phyloP scores from a whole-genome alignment of 2,888 invertebrate species.

The Lochmaea capreae region DNA sequence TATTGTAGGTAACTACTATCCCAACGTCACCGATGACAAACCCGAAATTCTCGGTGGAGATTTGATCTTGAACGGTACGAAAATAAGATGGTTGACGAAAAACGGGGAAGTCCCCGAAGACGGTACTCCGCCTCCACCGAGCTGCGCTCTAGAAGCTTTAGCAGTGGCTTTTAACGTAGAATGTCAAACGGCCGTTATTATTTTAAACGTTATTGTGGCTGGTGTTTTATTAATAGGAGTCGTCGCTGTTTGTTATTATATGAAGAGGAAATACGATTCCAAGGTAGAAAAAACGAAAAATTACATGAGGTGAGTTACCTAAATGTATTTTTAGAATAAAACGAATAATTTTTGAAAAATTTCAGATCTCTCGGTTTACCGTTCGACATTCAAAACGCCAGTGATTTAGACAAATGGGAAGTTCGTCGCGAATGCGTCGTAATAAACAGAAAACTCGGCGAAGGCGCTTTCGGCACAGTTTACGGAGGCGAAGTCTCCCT shows the following conservation, averaged over 20 bases:
- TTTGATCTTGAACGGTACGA: conserved; percentile 68
- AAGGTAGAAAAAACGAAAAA: conserved; percentile 75
- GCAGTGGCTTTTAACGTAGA: conserved; percentile 75
- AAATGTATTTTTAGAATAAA: background rate
- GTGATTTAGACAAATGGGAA: conserved; percentile 87
- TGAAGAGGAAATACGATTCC: conserved; percentile 77
- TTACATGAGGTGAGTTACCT: conserved; percentile 72
- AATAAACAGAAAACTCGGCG: conserved; percentile 85
- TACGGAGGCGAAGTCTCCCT: conserved; percentile 90
- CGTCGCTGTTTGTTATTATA: conserved; percentile 66
- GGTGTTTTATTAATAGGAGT: conserved; percentile 70
- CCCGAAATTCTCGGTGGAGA: conserved; percentile 68
- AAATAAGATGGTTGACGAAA: conserved; percentile 68
- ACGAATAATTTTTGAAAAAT: background rate
- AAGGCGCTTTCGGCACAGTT: conserved; percentile 93
- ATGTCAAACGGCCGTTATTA: conserved; percentile 80
- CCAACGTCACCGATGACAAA: conserved; percentile 66
- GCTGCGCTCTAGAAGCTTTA: conserved; percentile 77
- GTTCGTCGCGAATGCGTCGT: conserved; percentile 86
- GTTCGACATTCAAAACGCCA: conserved; percentile 62
- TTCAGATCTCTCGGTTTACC: conserved; percentile 70
- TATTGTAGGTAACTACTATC: conserved; percentile 71
- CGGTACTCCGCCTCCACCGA: conserved; percentile 71
- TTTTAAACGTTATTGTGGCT: conserved; percentile 73
- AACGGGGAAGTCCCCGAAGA: conserved; percentile 75